phyloP scores from a whole-genome alignment of 2,113 vertebrate genomes.

The Heterochromis multidens region DNA sequence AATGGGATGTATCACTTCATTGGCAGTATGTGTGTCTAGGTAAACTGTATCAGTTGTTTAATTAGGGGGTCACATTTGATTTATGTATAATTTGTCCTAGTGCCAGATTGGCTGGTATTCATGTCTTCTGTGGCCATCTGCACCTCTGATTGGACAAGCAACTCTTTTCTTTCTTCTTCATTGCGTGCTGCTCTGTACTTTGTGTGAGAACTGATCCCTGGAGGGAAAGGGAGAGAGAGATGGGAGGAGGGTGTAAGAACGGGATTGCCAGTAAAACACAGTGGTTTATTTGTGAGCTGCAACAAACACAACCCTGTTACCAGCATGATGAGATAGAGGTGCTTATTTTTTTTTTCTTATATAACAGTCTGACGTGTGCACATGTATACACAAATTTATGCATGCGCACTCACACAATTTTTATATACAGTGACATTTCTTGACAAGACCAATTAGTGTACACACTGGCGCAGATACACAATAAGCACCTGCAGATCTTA shows the following conservation, averaged over 20 bases:
- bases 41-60: conserved; percentile 14
- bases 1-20: conserved; percentile 2
- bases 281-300: conserved; percentile 26
- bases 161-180: conserved; percentile 51
- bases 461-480: conserved; percentile 4
- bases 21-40: conserved; percentile 27
- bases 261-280: conserved; percentile 25
- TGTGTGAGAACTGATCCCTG: conserved; percentile 42
- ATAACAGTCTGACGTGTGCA: not conserved
- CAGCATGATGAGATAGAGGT: not conserved
- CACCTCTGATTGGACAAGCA: conserved; percentile 50
- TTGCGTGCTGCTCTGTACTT: conserved; percentile 23
- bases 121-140: conserved; percentile 54
- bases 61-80: conserved; percentile 46
- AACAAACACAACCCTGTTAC: conserved; percentile 35
- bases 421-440: not conserved
- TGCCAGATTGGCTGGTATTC: conserved; percentile 50
- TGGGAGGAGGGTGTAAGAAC: conserved; percentile 12
- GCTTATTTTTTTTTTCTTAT: conserved; percentile 6
- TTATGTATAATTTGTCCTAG: conserved; percentile 23
- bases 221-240: not conserved
- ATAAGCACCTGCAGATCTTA: conserved; percentile 2
- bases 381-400: not conserved
- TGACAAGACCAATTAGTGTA: conserved; percentile 33
- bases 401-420: not conserved